Evolutionary conservation across 2,888 invertebrate species (phyloP).

Genomic region (Patella ulyssiponensis): DNA sequence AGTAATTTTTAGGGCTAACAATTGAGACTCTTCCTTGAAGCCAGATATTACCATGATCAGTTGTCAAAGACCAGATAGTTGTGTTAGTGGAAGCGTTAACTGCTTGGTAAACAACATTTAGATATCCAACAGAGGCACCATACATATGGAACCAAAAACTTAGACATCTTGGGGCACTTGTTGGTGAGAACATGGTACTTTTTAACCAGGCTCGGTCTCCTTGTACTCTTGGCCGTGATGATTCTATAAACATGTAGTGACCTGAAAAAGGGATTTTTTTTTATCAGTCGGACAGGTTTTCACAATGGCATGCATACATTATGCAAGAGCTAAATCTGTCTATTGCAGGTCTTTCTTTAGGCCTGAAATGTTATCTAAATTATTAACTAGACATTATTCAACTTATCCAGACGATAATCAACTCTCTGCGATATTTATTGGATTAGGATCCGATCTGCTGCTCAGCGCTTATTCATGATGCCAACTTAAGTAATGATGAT

Average conservation of each 20-base stretch:
- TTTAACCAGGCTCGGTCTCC: conserved; percentile 67
- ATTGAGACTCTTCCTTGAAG: conserved; percentile 47
- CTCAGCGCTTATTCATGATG: no score
- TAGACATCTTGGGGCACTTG: conserved; percentile 53
- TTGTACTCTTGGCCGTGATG: conserved; percentile 76
- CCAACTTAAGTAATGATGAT: no score
- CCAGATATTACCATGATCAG: conserved; percentile 52
- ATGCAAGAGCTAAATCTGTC: no score
- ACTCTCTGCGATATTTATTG: no score
- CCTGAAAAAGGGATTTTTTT: conserved; percentile 42
- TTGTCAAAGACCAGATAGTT: conserved; percentile 52
- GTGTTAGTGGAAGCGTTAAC: conserved; percentile 39
- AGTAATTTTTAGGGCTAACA: conserved; percentile 46
- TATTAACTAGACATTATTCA: no score
- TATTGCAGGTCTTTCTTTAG: no score
- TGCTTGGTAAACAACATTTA: conserved; percentile 44
- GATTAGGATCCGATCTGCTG: no score
- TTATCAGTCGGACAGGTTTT: no score
- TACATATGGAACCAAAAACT: conserved; percentile 67
- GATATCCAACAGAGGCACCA: conserved; percentile 51
- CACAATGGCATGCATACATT: no score
- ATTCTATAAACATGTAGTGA: conserved; percentile 77
- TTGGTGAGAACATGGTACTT: conserved; percentile 41
- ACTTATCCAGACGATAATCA: no score
- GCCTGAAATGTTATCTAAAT: no score